These are phyloP conservation scores for Ophion ellenae DNA, from an alignment of 2,888 invertebrate genomes.

Conservation along the genomic window DNA sequence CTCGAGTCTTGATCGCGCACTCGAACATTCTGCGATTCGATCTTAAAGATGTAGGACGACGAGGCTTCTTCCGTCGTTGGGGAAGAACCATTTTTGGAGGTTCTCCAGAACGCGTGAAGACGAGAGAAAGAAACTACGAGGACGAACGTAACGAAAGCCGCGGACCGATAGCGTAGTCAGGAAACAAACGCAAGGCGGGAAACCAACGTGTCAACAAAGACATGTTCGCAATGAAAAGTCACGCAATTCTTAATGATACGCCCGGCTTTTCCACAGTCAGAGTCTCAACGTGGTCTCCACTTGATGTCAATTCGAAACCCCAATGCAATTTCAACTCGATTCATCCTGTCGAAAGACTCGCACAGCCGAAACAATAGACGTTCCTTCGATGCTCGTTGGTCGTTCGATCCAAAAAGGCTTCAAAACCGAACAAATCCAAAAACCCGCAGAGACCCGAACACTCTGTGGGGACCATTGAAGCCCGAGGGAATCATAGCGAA, in stretches of 20 bases:
- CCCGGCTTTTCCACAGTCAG: slow-evolving; percentile 21
- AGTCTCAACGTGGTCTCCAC: slow-evolving; percentile 3
- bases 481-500: background rate
- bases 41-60: background rate
- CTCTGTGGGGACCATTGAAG: background rate
- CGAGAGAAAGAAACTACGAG: background rate
- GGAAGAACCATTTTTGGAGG: background rate
- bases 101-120: background rate
- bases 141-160: background rate
- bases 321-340: background rate
- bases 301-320: slow-evolving; percentile 4
- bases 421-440: background rate
- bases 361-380: too few relatives aligned
- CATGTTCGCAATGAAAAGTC: slow-evolving; percentile 37
- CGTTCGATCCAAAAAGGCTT: too few relatives aligned
- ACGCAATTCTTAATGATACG: background rate
- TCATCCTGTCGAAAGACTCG: too few relatives aligned
- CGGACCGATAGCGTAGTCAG: background rate
- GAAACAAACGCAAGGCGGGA: background rate
- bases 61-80: background rate
- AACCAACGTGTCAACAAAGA: background rate
- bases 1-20: background rate
- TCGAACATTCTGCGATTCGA: background rate
- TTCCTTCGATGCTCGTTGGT: too few relatives aligned
- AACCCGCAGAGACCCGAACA: too few relatives aligned